Evolutionary conservation across 2,888 invertebrate genomes (phyloP).

Genomic region (Camptogramma bilineatum): DNA sequence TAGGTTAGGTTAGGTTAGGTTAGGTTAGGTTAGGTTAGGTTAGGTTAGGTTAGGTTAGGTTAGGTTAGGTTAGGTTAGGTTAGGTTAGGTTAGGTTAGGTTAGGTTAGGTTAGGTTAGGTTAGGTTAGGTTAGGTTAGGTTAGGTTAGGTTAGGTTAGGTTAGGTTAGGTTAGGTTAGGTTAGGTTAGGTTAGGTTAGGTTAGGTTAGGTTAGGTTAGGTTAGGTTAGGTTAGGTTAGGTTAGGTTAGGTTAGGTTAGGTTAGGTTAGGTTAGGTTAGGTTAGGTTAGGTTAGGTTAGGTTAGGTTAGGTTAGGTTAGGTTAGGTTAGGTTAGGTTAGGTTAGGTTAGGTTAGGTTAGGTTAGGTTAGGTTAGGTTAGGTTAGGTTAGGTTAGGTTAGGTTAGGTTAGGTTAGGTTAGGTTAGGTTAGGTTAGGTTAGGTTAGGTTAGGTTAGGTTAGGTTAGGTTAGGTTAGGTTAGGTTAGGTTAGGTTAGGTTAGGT

Average conservation of each 20-base stretch:
- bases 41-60: slow-evolving; percentile 14
- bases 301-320: slow-evolving; percentile 40
- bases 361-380: slow-evolving; percentile 40
- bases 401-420: slow-evolving; percentile 33
- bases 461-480: slow-evolving; percentile 11
- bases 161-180: slow-evolving; percentile 32
- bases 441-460: slow-evolving; percentile 23
- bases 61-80: slow-evolving; percentile 17
- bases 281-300: slow-evolving; percentile 40
- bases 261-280: slow-evolving; percentile 38
- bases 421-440: slow-evolving; percentile 22
- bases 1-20: slow-evolving; percentile 15
- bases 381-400: slow-evolving; percentile 41
- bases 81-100: slow-evolving; percentile 30
- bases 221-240: slow-evolving; percentile 29
- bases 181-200: slow-evolving; percentile 34
- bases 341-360: slow-evolving; percentile 42
- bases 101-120: slow-evolving; percentile 24
- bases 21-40: slow-evolving; percentile 10
- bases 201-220: slow-evolving; percentile 34
- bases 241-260: slow-evolving; percentile 33
- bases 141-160: slow-evolving; percentile 34
- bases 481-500: slow-evolving; percentile 11
- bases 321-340: slow-evolving; percentile 37
- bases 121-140: slow-evolving; percentile 29